A percentile compares a stretch with the other conserved stretches of the same genome.
phyloP scores from a whole-genome alignment of 2,113 vertebrate genomes.

The Orycteropus afer region DNA sequence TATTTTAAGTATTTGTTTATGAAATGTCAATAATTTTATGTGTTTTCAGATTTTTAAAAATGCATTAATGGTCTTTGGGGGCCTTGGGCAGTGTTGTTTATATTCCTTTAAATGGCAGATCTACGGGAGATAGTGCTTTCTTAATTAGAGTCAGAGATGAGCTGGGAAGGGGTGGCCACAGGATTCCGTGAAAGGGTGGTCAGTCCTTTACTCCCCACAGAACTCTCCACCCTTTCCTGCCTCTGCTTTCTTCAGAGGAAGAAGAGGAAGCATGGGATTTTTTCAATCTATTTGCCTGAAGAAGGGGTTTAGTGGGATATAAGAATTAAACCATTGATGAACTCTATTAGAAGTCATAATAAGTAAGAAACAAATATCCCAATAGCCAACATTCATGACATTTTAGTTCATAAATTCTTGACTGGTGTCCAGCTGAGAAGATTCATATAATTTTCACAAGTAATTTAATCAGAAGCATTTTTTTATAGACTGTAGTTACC shows the following conservation, averaged over 20 bases:
- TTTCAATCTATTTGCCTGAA: background rate
- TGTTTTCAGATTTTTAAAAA: conserved; percentile 47
- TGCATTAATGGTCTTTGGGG: background rate
- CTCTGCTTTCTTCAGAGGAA: background rate
- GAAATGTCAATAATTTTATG: conserved; percentile 39
- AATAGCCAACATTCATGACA: background rate
- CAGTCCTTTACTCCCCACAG: background rate
- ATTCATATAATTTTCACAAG: background rate
- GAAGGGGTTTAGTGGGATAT: background rate
- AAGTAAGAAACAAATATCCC: background rate
- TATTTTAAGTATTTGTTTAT: conserved; percentile 49
- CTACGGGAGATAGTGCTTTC: conserved; percentile 4
- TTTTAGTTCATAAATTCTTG: background rate
- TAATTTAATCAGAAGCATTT: background rate
- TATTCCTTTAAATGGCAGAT: conserved; percentile 28
- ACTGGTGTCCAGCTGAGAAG: background rate
- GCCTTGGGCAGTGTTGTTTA: background rate
- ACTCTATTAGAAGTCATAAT: background rate
- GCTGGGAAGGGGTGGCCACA: background rate
- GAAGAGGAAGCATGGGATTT: background rate
- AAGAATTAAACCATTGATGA: background rate
- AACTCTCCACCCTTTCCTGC: background rate
- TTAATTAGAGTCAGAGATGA: conserved; percentile 30
- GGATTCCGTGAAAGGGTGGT: background rate
- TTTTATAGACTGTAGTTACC: background rate